Percentiles rank a stretch among this genome's conserved stretches.
These are phyloP conservation scores for Bombus difficillimus DNA, from an alignment of 1,140 invertebrate genomes.

Conservation along the genomic window DNA sequence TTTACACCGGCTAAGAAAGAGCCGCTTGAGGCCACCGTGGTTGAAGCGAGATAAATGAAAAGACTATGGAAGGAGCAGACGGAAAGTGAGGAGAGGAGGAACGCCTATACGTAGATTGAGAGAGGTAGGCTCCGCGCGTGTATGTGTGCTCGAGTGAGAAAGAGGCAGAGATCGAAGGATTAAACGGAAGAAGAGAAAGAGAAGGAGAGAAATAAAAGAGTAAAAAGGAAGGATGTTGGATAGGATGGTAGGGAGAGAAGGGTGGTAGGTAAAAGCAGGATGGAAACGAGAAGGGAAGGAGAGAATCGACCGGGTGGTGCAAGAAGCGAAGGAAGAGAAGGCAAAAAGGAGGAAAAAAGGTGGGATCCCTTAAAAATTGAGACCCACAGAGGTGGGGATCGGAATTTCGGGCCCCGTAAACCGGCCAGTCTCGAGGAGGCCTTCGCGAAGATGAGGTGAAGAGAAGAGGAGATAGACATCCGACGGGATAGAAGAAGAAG, in stretches of 20 bases:
- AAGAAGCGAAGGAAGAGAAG: constrained; percentile 70
- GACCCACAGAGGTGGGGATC: constrained; percentile 79
- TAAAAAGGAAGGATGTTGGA: constrained; percentile 41
- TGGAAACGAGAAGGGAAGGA: constrained; percentile 39
- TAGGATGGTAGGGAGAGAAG: constrained; percentile 23
- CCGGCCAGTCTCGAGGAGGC: constrained; percentile 81
- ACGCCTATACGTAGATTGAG: constrained; percentile 18
- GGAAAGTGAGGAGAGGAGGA: constrained; percentile 50
- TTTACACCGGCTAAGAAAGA: constrained; percentile 73
- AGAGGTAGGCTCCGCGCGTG: background rate
- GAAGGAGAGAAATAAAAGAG: constrained; percentile 2
- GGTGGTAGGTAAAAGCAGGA: constrained; percentile 35
- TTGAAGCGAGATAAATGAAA: constrained; percentile 47
- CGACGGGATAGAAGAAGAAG: constrained; percentile 50
- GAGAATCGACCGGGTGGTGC: constrained; percentile 55
- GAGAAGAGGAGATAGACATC: constrained; percentile 58
- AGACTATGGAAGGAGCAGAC: constrained; percentile 42
- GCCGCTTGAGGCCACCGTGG: constrained; percentile 58
- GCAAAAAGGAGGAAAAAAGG: constrained; percentile 75
- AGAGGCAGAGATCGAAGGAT: constrained; percentile 46
- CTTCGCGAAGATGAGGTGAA: constrained; percentile 82
- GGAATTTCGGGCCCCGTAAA: constrained; percentile 81
- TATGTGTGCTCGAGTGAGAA: constrained; percentile 11
- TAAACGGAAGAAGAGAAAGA: constrained; percentile 38
- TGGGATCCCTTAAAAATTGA: constrained; percentile 82